These are phyloP conservation scores for Coryphaenoides rupestris DNA, from an alignment of 2,113 vertebrate species.

Conservation along the genomic window DNA sequence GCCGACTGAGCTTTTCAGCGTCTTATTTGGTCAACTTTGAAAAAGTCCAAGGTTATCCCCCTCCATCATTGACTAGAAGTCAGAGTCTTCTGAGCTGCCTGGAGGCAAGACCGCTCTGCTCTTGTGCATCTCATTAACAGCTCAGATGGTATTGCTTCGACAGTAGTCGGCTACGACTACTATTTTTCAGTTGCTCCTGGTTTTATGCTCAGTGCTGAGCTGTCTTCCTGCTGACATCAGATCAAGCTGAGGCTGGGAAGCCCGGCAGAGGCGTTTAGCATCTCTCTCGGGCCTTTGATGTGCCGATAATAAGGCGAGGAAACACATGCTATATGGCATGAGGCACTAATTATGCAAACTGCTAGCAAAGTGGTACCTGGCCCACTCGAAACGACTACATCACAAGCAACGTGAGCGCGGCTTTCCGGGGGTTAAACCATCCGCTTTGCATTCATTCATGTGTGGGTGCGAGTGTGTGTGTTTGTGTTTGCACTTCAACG, in stretches of 20 bases:
- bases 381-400: not conserved
- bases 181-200: no score
- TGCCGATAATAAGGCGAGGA: conserved; percentile 14
- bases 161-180: no score
- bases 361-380: not conserved
- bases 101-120: no score
- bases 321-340: not conserved
- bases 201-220: no score
- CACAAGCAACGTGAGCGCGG: not conserved
- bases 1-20: no score
- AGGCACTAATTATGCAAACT: conserved; percentile 9
- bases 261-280: conserved; percentile 5
- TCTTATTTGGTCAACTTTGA: no score
- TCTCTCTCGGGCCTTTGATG: conserved; percentile 20
- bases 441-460: not conserved
- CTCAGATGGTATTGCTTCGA: no score
- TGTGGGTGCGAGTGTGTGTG: not conserved
- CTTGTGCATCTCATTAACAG: no score
- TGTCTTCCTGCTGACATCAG: conserved; percentile 6
- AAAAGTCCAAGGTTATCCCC: no score
- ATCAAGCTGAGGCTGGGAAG: conserved; percentile 20
- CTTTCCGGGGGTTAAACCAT: not conserved
- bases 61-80: no score
- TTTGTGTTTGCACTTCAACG: no score
- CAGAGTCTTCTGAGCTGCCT: no score